Evolutionary conservation across 53 echinoderm and acorn worm genomes (phyloP).

Genomic region (Henricia sp.): DNA sequence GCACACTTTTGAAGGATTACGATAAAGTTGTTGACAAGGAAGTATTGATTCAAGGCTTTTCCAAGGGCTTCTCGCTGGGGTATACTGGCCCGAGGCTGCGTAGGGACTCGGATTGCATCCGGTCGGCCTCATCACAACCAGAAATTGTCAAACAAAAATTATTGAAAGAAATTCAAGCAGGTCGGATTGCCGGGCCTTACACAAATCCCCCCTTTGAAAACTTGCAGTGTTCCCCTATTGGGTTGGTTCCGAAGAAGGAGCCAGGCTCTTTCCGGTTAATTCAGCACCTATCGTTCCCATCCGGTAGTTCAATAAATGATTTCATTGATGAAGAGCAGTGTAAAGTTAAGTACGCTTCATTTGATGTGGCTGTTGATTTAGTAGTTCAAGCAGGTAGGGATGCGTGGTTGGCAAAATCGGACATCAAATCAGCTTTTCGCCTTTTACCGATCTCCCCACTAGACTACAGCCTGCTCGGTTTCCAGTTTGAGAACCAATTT

Average conservation of each 20-base stretch:
- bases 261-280: slow-evolving; percentile 33
- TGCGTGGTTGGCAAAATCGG: slow-evolving; percentile 22
- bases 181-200: slow-evolving; percentile 33
- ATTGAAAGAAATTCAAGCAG: slow-evolving; percentile 16
- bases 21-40: neutral
- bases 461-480: neutral
- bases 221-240: slow-evolving; percentile 18
- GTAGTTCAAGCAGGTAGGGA: slow-evolving; percentile 7
- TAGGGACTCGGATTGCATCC: slow-evolving; percentile 11
- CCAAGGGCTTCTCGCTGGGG: slow-evolving; percentile 39
- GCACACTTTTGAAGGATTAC: neutral
- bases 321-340: slow-evolving; percentile 32
- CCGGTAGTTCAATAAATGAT: slow-evolving; percentile 36
- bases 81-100: slow-evolving; percentile 16
- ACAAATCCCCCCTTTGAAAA: neutral
- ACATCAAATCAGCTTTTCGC: slow-evolving; percentile 24
- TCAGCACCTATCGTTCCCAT: slow-evolving; percentile 39
- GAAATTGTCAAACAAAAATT: slow-evolving; percentile 1
- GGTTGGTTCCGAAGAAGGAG: slow-evolving; percentile 42
- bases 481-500: slow-evolving; percentile 9
- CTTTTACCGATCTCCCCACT: neutral
- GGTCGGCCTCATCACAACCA: slow-evolving; percentile 15
- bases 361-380: slow-evolving; percentile 34
- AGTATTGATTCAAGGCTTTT: slow-evolving; percentile 24
- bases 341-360: slow-evolving; percentile 7